phyloP scores from a whole-genome alignment of 2,797 vertebrate species.

The Cuniculus paca region DNA sequence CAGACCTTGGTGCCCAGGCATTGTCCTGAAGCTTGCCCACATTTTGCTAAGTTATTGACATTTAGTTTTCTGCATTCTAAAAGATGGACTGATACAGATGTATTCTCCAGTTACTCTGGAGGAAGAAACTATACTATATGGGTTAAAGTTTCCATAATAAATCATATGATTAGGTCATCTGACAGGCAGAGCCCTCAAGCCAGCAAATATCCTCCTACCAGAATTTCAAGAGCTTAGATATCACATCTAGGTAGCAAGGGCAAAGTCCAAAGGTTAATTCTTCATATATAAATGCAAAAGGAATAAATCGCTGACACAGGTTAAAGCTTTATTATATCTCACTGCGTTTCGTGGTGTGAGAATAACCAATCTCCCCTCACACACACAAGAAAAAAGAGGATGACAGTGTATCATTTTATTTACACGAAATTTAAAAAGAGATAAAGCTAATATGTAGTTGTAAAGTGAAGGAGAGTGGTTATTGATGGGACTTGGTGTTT shows the following conservation, averaged over 20 bases:
- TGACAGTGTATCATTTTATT: not conserved
- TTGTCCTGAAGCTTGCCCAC: not conserved
- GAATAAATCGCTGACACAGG: not conserved
- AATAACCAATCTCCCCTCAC: not conserved
- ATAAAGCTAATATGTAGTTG: not conserved
- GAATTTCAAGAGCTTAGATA: not conserved
- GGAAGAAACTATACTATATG: not conserved
- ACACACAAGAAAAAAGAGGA: not conserved
- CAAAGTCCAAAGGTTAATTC: not conserved
- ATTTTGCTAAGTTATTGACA: not conserved
- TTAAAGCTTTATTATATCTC: not conserved
- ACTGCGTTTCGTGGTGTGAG: not conserved
- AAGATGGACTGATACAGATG: not conserved
- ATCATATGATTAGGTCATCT: not conserved
- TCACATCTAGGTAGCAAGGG: not conserved
- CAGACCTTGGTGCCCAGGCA: not conserved
- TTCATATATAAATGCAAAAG: not conserved
- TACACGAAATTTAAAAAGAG: not conserved
- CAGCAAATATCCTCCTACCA: not conserved
- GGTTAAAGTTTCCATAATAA: not conserved
- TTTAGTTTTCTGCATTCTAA: not conserved
- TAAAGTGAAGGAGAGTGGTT: not conserved
- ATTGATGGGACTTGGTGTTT: not conserved
- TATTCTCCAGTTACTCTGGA: not conserved
- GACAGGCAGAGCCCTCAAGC: not conserved